Conservation (phyloP, 1,140 invertebrate species). For the Protaetia brevitarsis region DNA sequence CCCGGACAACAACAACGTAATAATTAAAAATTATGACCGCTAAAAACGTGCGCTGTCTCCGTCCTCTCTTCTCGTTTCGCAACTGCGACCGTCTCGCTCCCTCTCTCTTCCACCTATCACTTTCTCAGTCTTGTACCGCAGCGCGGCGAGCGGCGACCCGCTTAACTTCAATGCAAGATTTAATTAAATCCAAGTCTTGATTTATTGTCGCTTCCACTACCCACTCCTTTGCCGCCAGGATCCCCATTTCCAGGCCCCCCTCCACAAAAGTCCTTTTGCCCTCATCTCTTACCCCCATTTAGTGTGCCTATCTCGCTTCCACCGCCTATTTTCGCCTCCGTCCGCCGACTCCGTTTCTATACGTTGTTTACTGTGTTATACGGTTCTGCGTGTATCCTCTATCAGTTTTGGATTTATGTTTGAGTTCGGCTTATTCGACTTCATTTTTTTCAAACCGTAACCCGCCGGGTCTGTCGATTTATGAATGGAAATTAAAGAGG, state of each 20-base stretch:
- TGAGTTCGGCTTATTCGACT: slow-evolving; percentile 18
- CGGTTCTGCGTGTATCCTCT: slow-evolving; percentile 6
- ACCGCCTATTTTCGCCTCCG: slow-evolving; percentile 27
- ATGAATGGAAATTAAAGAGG: slow-evolving; percentile 16
- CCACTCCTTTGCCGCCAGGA: slow-evolving; percentile 30
- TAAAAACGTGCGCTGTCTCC: slow-evolving; percentile 12
- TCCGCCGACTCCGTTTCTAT: slow-evolving; percentile 18
- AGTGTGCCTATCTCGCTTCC: slow-evolving; percentile 14
- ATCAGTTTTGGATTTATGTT: slow-evolving; percentile 22
- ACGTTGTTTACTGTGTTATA: slow-evolving; percentile 39
- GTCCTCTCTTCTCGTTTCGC: not conserved
- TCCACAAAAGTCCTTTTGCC: slow-evolving; percentile 27
- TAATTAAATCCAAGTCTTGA: slow-evolving; percentile 58
- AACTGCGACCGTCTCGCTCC: not conserved
- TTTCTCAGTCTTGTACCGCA: slow-evolving; percentile 40
- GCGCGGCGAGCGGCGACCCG: slow-evolving; percentile 50
- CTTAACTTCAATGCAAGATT: slow-evolving; percentile 54
- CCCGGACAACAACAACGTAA: slow-evolving; percentile 14
- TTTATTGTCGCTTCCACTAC: slow-evolving; percentile 55
- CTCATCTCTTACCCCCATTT: slow-evolving; percentile 20
- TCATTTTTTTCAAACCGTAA: slow-evolving; percentile 6
- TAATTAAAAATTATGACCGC: slow-evolving; percentile 26
- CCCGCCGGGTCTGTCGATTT: not conserved
- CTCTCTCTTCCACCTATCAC: slow-evolving; percentile 30
- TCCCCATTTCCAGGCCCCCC: slow-evolving; percentile 18